A percentile compares a stretch with the other conserved stretches of the same genome.
phyloP scores from a whole-genome alignment of 2,113 vertebrate genomes.

The Actenoides lindsayi region DNA sequence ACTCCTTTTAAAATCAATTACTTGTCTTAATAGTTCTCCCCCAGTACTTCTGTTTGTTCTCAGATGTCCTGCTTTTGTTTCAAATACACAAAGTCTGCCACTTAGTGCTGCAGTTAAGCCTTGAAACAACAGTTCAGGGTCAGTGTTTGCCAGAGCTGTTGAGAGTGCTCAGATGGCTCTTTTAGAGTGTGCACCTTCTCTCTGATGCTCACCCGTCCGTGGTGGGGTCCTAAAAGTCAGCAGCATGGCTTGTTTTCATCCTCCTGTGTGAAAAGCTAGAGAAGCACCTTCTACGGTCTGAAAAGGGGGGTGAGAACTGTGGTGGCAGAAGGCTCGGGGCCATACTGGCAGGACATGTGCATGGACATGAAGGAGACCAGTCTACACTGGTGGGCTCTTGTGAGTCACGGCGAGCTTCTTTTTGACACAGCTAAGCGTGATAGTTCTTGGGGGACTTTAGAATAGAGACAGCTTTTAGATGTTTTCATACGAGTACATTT shows the following conservation, averaged over 20 bases:
- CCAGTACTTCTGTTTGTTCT: background rate
- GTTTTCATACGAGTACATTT: background rate
- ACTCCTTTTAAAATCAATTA: background rate
- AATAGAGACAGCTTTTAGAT: background rate
- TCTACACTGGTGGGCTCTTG: background rate
- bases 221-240: background rate
- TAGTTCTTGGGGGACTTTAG: background rate
- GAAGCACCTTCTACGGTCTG: background rate
- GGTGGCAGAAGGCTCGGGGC: background rate
- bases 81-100: background rate
- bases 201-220: background rate
- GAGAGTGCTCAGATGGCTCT: background rate
- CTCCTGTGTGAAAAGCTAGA: background rate
- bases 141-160: background rate
- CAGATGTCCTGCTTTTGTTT: background rate
- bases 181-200: background rate
- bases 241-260: background rate
- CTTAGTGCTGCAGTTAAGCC: background rate
- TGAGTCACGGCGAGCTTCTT: background rate
- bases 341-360: accelerated
- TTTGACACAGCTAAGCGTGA: background rate
- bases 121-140: background rate
- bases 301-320: background rate
- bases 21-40: background rate
- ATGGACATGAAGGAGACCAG: background rate